These are phyloP conservation scores for Montipora sp. DNA, from an alignment of 64 coral and sea anemone genomes.

Conservation along the genomic window DNA sequence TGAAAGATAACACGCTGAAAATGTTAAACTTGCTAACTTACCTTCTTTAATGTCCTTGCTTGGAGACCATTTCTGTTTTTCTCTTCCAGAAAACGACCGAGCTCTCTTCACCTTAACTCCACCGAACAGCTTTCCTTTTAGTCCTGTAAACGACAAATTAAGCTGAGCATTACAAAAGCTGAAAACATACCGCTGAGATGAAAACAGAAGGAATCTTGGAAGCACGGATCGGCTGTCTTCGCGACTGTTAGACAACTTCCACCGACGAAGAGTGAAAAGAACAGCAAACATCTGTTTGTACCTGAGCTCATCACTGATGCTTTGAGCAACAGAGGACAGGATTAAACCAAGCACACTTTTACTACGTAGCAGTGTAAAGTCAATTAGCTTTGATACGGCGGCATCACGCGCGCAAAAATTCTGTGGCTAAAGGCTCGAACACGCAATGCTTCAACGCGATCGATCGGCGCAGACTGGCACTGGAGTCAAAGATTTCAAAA, in stretches of 20 bases:
- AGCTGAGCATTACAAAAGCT: not conserved
- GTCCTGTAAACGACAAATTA: constrained; percentile 28
- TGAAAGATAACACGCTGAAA: not conserved
- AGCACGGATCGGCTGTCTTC: not conserved
- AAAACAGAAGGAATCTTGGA: not conserved
- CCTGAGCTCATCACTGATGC: constrained; percentile 41
- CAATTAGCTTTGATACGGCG: not conserved
- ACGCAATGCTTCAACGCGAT: not conserved
- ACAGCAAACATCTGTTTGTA: constrained; percentile 21
- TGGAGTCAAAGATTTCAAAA: constrained; percentile 29
- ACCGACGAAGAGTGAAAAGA: not conserved
- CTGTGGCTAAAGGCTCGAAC: not conserved
- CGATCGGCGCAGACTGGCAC: not conserved
- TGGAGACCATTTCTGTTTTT: constrained; percentile 64
- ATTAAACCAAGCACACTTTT: constrained; percentile 22
- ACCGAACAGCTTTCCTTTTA: constrained; percentile 63
- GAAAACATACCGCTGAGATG: not conserved
- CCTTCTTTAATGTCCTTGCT: constrained; percentile 54
- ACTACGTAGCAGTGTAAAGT: not conserved
- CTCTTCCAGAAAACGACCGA: constrained; percentile 67
- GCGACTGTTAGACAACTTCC: not conserved
- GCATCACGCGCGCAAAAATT: constrained; percentile 37
- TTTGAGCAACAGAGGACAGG: constrained; percentile 22
- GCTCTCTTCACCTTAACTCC: constrained; percentile 69
- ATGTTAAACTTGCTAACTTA: constrained; percentile 5